Percentiles rank a stretch among this genome's conserved stretches.
Conservation (phyloP, 1,140 invertebrate genomes). For the Drosophila carrolli region DNA sequence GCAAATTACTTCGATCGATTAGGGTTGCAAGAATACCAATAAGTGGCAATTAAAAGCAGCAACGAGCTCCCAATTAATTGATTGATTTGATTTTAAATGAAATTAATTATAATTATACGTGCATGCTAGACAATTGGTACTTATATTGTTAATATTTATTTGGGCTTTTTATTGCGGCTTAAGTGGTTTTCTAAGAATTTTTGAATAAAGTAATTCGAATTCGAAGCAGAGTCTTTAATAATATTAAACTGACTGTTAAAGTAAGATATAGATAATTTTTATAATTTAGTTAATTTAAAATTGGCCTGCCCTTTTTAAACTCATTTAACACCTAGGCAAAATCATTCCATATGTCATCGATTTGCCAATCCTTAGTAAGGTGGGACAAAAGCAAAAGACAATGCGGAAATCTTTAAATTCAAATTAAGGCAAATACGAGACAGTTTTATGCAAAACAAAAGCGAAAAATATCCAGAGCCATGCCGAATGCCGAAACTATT, state of each 20-base stretch:
- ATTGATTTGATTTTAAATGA: not conserved
- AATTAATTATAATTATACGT: no score
- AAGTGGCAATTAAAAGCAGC: not conserved
- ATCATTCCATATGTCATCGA: constrained; percentile 49
- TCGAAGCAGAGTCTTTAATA: no score
- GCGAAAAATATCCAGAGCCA: constrained; percentile 39
- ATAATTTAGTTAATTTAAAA: not conserved
- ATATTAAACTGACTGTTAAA: no score
- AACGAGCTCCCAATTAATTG: not conserved
- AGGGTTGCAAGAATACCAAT: constrained; percentile 17
- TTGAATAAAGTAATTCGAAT: no score
- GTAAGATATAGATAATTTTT: no score
- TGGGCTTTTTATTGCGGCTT: no score
- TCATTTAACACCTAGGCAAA: constrained; percentile 33
- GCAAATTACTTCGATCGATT: constrained; percentile 29
- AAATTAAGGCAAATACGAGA: constrained; percentile 64
- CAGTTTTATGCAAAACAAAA: constrained; percentile 49
- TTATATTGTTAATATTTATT: no score
- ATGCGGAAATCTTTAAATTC: constrained; percentile 79
- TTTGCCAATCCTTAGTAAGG: constrained; percentile 48
- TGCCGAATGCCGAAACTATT: constrained; percentile 53
- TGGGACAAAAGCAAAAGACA: constrained; percentile 42
- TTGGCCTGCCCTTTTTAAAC: not conserved
- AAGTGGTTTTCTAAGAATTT: no score
- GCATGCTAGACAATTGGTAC: no score